Percentiles rank a stretch among this genome's conserved stretches.
Conservation (phyloP, 2,797 vertebrate species). For the Periparus ater region DNA sequence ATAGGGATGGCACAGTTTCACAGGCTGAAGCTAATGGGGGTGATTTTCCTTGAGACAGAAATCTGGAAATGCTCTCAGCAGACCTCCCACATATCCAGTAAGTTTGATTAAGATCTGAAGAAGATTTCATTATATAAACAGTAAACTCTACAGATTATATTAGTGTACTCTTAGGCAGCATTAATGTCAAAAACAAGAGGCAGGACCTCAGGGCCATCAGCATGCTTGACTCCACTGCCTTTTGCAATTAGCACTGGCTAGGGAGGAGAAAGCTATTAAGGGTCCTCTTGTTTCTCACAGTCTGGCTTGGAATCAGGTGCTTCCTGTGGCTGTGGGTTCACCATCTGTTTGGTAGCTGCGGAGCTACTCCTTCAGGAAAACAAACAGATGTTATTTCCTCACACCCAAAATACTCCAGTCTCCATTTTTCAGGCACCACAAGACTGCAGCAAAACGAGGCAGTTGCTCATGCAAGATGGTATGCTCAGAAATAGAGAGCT, state of each 20-base stretch:
- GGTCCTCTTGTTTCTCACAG: background rate
- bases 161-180: background rate
- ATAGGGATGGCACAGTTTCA: background rate
- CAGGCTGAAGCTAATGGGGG: background rate
- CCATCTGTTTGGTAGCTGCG: background rate
- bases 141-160: background rate
- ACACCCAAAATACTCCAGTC: background rate
- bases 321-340: background rate
- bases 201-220: background rate
- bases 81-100: background rate
- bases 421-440: background rate
- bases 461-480: accelerated
- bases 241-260: background rate
- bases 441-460: background rate
- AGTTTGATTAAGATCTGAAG: background rate
- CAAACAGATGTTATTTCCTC: background rate
- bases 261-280: background rate
- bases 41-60: background rate
- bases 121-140: background rate
- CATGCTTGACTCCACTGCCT: background rate
- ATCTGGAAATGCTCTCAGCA: background rate
- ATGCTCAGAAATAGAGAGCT: background rate
- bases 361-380: background rate
- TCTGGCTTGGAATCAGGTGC: background rate
- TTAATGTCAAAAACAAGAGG: background rate